Conservation (phyloP, 2,888 invertebrate species). For the Drosophila subsilvestris region DNA sequence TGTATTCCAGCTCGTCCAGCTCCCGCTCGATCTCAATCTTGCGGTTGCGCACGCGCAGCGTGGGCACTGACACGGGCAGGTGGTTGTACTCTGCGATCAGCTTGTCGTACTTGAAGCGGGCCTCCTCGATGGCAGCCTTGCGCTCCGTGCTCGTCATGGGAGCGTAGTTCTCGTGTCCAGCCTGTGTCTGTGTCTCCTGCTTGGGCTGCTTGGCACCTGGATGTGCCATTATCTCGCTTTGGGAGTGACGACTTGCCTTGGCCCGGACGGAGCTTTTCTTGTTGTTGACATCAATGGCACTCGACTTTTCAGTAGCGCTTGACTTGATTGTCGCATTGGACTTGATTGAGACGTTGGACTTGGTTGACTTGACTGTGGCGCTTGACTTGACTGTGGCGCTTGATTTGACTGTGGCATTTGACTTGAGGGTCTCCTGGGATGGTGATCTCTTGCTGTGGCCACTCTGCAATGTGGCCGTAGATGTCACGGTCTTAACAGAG, state of each 20-base stretch:
- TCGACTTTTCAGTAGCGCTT: constrained; percentile 17
- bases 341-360: background rate
- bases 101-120: constrained; percentile 36
- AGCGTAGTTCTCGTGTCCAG: constrained; percentile 12
- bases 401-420: constrained; percentile 21
- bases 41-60: constrained; percentile 45
- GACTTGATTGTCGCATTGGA: constrained; percentile 28
- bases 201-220: background rate
- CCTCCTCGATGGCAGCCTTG: constrained; percentile 18
- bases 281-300: background rate
- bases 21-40: constrained; percentile 35
- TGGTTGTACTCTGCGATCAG: constrained; percentile 48
- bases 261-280: constrained; percentile 10
- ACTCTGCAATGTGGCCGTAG: constrained; percentile 1
- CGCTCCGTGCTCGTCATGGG: constrained; percentile 18
- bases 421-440: constrained; percentile 25
- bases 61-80: constrained; percentile 42
- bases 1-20: constrained; percentile 46
- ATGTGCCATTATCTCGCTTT: constrained; percentile 19
- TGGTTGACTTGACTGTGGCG: constrained; percentile 10
- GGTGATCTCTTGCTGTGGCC: constrained; percentile 8
- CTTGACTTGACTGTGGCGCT: constrained; percentile 14
- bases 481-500: constrained; percentile 3
- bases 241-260: constrained; percentile 4
- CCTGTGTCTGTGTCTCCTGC: background rate